A percentile compares a stretch with the other conserved stretches of the same genome.
Evolutionary conservation across 1,140 invertebrate species (phyloP).

Genomic region (Samia ricini): DNA sequence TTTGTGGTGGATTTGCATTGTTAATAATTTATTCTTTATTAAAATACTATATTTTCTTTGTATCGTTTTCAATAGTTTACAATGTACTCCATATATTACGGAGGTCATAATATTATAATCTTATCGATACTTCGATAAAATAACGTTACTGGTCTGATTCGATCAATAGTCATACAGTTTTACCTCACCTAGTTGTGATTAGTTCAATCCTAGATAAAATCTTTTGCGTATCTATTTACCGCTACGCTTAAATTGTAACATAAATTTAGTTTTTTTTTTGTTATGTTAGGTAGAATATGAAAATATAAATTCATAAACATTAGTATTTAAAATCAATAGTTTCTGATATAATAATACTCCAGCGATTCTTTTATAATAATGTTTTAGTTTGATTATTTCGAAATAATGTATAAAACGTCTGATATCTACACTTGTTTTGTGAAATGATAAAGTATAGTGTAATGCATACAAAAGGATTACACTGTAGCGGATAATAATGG

Average conservation of each 20-base stretch:
- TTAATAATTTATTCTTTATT: background rate
- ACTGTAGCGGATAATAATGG: conserved; percentile 54
- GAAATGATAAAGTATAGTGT: background rate
- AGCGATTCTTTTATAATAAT: background rate
- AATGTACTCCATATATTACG: conserved; percentile 39
- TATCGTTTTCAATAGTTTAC: background rate
- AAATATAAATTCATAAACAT: background rate
- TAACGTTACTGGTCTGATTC: conserved; percentile 37
- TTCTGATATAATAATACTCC: background rate
- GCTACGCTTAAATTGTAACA: too few relatives aligned
- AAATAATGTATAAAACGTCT: background rate
- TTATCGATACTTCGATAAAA: conserved; percentile 65
- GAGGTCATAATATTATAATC: conserved; percentile 55
- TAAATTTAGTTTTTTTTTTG: too few relatives aligned
- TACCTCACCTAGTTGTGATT: background rate
- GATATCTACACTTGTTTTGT: background rate
- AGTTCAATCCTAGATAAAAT: background rate
- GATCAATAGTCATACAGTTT: conserved; percentile 46
- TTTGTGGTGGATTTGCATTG: background rate
- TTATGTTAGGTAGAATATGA: background rate
- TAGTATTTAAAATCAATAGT: background rate
- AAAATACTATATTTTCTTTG: background rate
- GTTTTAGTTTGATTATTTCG: too few relatives aligned
- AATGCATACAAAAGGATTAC: conserved; percentile 17
- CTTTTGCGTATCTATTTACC: background rate